Conservation (phyloP, 1,140 invertebrate species). For the Campoletis sonorensis region DNA sequence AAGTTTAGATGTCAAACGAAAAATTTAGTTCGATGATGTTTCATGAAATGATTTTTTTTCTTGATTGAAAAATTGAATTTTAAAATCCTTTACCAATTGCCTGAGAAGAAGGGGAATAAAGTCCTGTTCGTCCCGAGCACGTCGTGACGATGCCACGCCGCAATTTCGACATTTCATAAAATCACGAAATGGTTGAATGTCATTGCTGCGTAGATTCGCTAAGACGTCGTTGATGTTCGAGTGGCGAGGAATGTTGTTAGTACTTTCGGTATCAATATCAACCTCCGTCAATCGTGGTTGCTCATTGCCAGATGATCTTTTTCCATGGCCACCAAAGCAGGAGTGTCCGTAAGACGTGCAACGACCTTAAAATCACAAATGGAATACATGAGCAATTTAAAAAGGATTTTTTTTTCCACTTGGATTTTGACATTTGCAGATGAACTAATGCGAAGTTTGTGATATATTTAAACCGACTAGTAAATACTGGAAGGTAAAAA, state of each 20-base stretch:
- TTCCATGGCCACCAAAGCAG: conserved; percentile 82
- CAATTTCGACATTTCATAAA: conserved; percentile 59
- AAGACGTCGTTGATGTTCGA: conserved; percentile 52
- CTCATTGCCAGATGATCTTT: conserved; percentile 76
- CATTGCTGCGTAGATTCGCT: neutral
- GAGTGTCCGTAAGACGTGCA: conserved; percentile 82
- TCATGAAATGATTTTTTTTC: conserved; percentile 33
- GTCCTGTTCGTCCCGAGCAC: conserved; percentile 64
- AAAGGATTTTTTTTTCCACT: too few relatives aligned
- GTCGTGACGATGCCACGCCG: conserved; percentile 65
- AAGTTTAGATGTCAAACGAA: too few relatives aligned
- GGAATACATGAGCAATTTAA: neutral
- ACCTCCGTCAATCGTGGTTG: conserved; percentile 60
- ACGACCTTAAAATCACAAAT: conserved; percentile 75
- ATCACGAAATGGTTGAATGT: conserved; percentile 29
- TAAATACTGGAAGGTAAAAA: too few relatives aligned
- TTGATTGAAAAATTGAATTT: neutral
- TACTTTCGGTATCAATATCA: conserved; percentile 37
- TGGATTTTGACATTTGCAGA: too few relatives aligned
- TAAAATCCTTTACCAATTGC: conserved; percentile 65
- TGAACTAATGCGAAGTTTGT: too few relatives aligned
- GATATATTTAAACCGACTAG: too few relatives aligned
- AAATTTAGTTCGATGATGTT: too few relatives aligned
- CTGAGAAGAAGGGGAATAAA: conserved; percentile 70
- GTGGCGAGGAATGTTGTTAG: conserved; percentile 52